Conservation (phyloP, 2,113 vertebrate species). For the Bubo scandiacus region DNA sequence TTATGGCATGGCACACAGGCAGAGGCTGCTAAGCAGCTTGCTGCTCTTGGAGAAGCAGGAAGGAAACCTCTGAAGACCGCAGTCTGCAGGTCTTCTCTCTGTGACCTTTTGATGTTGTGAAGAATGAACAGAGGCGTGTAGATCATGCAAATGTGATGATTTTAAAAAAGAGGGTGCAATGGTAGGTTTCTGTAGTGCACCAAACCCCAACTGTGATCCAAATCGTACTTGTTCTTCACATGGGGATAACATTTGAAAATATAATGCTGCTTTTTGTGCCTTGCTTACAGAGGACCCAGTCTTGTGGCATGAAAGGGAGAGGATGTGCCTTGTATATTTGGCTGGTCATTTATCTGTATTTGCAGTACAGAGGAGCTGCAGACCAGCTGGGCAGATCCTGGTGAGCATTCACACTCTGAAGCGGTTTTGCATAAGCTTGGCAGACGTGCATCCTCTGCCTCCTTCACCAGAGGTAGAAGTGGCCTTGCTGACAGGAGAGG, state of each 20-base stretch:
- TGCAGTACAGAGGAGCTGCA: neutral
- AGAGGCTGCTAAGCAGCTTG: neutral
- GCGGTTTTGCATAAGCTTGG: neutral
- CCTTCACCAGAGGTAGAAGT: neutral
- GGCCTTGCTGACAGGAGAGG: neutral
- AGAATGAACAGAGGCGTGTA: neutral
- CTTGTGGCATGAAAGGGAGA: rapidly evolving
- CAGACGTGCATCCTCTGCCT: neutral
- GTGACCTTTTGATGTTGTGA: neutral
- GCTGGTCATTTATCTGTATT: neutral
- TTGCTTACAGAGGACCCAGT: neutral
- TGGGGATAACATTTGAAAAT: neutral
- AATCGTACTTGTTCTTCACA: neutral
- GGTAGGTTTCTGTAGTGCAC: neutral
- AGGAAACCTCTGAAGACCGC: neutral
- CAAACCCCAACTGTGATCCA: neutral
- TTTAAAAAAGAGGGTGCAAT: neutral
- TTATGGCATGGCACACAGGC: neutral
- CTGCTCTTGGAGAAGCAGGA: neutral
- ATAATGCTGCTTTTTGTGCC: neutral
- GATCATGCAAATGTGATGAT: neutral
- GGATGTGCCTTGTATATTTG: neutral
- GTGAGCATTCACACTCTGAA: neutral
- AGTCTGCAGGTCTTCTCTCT: neutral
- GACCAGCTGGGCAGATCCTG: neutral